Evolutionary conservation across 2,888 invertebrate species (phyloP).

Genomic region (Lasiommata megera): DNA sequence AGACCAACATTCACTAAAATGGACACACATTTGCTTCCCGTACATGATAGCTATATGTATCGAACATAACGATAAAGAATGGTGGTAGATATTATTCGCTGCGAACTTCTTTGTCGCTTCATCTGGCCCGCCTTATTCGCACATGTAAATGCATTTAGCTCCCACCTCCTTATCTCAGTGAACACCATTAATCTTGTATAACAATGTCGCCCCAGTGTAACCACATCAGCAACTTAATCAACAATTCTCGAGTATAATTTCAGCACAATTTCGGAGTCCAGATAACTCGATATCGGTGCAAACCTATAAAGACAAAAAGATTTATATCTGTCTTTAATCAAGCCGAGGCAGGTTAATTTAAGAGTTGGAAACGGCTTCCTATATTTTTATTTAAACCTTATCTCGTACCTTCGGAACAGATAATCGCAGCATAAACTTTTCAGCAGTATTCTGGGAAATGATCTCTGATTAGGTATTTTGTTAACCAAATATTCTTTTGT

Average conservation of each 20-base stretch:
- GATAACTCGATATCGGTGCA: constrained; percentile 38
- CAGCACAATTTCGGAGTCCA: constrained; percentile 47
- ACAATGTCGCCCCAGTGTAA: constrained; percentile 68
- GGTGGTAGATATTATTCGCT: constrained; percentile 52
- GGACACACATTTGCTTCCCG: neutral
- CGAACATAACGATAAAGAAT: constrained; percentile 29
- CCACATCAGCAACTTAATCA: constrained; percentile 72
- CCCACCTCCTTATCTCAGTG: constrained; percentile 71
- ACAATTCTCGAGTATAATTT: constrained; percentile 47
- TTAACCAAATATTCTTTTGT: too few relatives aligned
- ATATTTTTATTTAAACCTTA: constrained; percentile 25
- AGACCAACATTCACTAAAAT: neutral
- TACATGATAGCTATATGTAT: constrained; percentile 19
- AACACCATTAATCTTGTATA: constrained; percentile 80
- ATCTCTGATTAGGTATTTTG: constrained; percentile 4
- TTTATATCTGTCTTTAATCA: constrained; percentile 37
- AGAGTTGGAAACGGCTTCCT: constrained; percentile 23
- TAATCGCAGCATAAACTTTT: constrained; percentile 14
- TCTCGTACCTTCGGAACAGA: constrained; percentile 15
- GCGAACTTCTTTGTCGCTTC: constrained; percentile 70
- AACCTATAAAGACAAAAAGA: constrained; percentile 36
- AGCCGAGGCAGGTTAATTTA: constrained; percentile 29
- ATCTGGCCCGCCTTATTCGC: constrained; percentile 74
- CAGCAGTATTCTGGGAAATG: constrained; percentile 15
- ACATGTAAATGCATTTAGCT: constrained; percentile 81